Conservation (phyloP, 2,797 vertebrate genomes). For the Lerista edwardsae region DNA sequence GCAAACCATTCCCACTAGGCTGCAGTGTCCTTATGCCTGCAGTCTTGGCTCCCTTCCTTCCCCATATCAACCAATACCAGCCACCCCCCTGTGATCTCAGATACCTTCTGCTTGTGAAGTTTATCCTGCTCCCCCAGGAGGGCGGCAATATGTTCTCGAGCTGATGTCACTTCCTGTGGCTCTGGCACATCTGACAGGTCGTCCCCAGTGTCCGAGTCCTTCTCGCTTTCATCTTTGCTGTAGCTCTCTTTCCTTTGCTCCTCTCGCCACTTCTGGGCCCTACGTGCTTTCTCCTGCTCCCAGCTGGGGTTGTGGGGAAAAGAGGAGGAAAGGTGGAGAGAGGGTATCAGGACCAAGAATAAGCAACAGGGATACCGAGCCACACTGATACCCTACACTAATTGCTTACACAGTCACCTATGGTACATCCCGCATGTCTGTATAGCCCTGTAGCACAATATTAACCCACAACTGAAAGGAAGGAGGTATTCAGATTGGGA, state of each 20-base stretch:
- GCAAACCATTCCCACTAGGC: background rate
- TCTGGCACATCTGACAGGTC: conserved; percentile 82
- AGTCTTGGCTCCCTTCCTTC: background rate
- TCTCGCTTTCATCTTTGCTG: conserved; percentile 85
- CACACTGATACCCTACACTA: background rate
- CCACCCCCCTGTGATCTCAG: background rate
- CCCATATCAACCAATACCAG: background rate
- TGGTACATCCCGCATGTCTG: no score
- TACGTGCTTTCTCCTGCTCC: conserved; percentile 84
- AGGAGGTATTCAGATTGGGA: no score
- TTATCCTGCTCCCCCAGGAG: conserved; percentile 86
- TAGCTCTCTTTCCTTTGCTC: conserved; percentile 83
- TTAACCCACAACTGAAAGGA: no score
- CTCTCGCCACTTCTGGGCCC: conserved; percentile 81
- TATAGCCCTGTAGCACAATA: no score
- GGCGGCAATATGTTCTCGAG: conserved; percentile 80
- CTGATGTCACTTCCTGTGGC: conserved; percentile 80
- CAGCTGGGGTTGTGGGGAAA: conserved; percentile 74
- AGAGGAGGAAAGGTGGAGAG: background rate
- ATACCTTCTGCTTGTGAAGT: conserved; percentile 85
- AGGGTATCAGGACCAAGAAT: background rate
- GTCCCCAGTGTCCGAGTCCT: conserved; percentile 84
- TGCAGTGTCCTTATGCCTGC: no score
- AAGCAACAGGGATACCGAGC: background rate
- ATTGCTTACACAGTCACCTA: no score